phyloP scores from a whole-genome alignment of 2,797 vertebrate genomes.

The Cynopterus sphinx region DNA sequence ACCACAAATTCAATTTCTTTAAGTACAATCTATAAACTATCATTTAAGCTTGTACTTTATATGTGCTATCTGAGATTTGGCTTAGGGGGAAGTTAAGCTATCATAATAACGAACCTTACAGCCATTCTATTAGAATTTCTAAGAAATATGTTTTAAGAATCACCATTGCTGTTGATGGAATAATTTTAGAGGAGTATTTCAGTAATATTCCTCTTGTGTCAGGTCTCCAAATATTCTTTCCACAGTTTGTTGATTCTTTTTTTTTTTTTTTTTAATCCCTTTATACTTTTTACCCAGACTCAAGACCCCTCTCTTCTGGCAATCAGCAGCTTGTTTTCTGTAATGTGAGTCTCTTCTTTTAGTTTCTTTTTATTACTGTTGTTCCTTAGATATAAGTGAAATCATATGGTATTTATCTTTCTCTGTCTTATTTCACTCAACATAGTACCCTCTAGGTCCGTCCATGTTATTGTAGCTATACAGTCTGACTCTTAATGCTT shows the following conservation, averaged over 20 bases:
- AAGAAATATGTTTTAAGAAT: background rate
- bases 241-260: background rate
- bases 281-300: too few species aligned
- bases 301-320: too few species aligned
- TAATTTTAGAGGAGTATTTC: background rate
- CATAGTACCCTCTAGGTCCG: too few species aligned
- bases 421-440: too few species aligned
- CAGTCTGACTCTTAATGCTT: too few species aligned
- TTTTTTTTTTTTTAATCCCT: too few species aligned
- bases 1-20: background rate
- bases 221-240: background rate
- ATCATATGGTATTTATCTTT: too few species aligned
- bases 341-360: too few species aligned
- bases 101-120: background rate
- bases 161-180: background rate
- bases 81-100: background rate
- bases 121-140: background rate
- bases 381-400: too few species aligned
- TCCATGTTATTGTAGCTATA: too few species aligned
- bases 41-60: conserved; percentile 20
- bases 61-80: background rate
- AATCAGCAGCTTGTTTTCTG: too few species aligned
- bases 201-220: background rate
- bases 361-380: too few species aligned
- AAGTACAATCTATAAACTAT: background rate